phyloP scores from a whole-genome alignment of 2,888 invertebrate genomes.

The Pteria penguin region DNA sequence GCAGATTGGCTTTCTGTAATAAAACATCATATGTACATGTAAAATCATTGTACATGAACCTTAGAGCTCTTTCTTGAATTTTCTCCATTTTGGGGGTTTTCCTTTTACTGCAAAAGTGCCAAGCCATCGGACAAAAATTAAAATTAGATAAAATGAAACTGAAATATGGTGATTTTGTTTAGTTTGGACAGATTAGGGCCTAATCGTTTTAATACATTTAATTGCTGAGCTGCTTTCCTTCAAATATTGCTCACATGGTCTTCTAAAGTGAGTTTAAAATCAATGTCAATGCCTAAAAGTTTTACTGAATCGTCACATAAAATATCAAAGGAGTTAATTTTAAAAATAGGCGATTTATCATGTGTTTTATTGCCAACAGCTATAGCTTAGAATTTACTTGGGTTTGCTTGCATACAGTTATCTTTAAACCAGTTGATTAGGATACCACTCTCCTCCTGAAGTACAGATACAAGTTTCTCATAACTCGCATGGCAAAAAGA shows the following conservation, averaged over 20 bases:
- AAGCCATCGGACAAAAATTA: not conserved
- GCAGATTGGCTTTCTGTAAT: not conserved
- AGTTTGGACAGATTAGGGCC: not conserved
- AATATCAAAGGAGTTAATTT: too few species aligned
- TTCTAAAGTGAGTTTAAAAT: not conserved
- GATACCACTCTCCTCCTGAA: too few species aligned
- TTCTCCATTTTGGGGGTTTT: not conserved
- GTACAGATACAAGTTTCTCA: too few species aligned
- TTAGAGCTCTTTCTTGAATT: not conserved
- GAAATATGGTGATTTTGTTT: not conserved
- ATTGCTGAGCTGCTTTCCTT: not conserved
- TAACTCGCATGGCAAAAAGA: too few species aligned
- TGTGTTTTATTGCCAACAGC: too few species aligned
- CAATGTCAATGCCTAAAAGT: not conserved
- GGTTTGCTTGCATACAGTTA: too few species aligned
- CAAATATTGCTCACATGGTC: not conserved
- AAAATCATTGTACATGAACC: not conserved
- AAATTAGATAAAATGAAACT: not conserved
- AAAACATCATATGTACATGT: not conserved
- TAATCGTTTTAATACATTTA: not conserved
- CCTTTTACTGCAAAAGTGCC: not conserved
- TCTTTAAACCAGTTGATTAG: too few species aligned
- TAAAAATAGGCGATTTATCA: too few species aligned
- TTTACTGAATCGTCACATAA: not conserved
- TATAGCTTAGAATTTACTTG: too few species aligned